phyloP scores from a whole-genome alignment of 2,113 vertebrate species.

The Myrmecobius fasciatus region DNA sequence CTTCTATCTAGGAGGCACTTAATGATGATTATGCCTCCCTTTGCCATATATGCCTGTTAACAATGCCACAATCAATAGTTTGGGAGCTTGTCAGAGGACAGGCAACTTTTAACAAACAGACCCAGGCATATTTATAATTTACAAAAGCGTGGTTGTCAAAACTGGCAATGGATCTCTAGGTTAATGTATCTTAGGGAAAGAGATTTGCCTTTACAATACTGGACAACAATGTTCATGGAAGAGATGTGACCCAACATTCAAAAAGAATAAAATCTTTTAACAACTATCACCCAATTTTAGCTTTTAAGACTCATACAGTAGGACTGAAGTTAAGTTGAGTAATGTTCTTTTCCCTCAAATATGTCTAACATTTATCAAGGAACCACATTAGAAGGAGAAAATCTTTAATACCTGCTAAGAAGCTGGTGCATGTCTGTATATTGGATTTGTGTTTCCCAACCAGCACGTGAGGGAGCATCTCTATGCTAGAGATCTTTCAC shows the following conservation, averaged over 20 bases:
- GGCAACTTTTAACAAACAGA: slow-evolving; percentile 18
- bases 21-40: slow-evolving; percentile 39
- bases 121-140: slow-evolving; percentile 52
- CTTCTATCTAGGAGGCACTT: slow-evolving; percentile 40
- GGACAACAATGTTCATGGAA: slow-evolving; percentile 42
- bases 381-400: neutral
- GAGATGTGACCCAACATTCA: slow-evolving; percentile 35
- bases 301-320: slow-evolving; percentile 53
- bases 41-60: slow-evolving; percentile 24
- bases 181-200: neutral
- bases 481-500: neutral
- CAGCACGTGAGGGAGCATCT: neutral
- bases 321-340: slow-evolving; percentile 45
- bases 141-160: slow-evolving; percentile 49
- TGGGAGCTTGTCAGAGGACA: slow-evolving; percentile 29
- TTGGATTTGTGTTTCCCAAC: neutral
- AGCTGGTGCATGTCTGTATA: neutral
- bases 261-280: slow-evolving; percentile 53
- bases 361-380: slow-evolving; percentile 20
- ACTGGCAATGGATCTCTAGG: slow-evolving; percentile 46
- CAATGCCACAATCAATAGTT: slow-evolving; percentile 54
- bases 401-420: neutral
- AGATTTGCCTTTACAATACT: slow-evolving; percentile 49
- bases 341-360: slow-evolving; percentile 28
- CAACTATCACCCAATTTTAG: slow-evolving; percentile 34